A percentile compares a stretch with the other conserved stretches of the same genome.
These are phyloP conservation scores for Raja brachyura DNA, from an alignment of 2,113 vertebrate species.

Conservation along the genomic window DNA sequence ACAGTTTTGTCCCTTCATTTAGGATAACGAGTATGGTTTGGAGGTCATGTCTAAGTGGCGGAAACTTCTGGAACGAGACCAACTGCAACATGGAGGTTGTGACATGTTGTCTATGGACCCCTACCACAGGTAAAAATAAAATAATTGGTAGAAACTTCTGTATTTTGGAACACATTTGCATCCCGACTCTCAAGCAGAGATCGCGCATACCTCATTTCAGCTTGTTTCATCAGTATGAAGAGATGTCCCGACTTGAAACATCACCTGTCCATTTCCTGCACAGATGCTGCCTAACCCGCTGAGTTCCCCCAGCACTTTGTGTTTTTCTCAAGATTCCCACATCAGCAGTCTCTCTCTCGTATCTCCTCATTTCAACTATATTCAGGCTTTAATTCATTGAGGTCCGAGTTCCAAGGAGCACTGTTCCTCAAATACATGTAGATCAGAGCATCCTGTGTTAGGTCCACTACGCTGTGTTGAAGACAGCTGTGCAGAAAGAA, in stretches of 20 bases:
- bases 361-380: background rate
- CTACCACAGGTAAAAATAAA: constrained; percentile 73
- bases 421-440: background rate
- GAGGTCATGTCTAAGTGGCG: constrained; percentile 88
- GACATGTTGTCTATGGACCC: constrained; percentile 78
- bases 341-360: no score
- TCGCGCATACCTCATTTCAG: background rate
- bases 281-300: no score
- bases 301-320: no score
- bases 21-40: constrained; percentile 79
- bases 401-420: background rate
- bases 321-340: no score
- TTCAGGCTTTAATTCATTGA: background rate
- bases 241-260: no score
- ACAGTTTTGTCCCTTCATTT: constrained; percentile 16
- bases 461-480: background rate
- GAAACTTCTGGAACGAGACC: constrained; percentile 78
- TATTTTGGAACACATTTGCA: background rate
- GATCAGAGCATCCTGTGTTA: background rate
- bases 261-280: no score
- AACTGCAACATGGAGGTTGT: constrained; percentile 70
- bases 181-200: background rate
- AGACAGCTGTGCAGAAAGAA: background rate
- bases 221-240: background rate
- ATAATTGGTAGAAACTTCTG: background rate